Conservation (phyloP, 1,140 invertebrate species). For the Brachionus plicatilis region DNA sequence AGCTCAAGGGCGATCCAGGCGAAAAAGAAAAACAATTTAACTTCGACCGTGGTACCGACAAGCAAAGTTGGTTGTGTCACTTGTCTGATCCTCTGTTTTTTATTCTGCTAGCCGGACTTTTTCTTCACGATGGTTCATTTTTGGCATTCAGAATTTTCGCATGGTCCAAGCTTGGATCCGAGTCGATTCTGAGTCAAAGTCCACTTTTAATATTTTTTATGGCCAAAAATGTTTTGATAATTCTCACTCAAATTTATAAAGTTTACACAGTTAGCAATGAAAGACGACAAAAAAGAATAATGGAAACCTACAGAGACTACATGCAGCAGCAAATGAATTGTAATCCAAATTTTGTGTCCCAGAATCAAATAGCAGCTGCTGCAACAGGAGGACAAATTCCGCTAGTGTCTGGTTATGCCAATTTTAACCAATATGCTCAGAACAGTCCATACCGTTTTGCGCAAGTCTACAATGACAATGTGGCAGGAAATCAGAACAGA, state of each 20-base stretch:
- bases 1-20: background rate
- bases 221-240: slow-evolving; percentile 32
- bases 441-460: slow-evolving; percentile 25
- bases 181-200: background rate
- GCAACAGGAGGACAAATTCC: slow-evolving; percentile 21
- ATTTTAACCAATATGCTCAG: slow-evolving; percentile 17
- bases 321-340: slow-evolving; percentile 20
- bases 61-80: background rate
- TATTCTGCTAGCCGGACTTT: background rate
- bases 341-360: background rate
- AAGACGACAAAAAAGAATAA: background rate
- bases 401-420: background rate
- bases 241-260: slow-evolving; percentile 27
- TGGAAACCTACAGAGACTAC: slow-evolving; percentile 16
- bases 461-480: slow-evolving; percentile 3
- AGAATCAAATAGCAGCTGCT: slow-evolving; percentile 19
- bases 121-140: slow-evolving; percentile 30
- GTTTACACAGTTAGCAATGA: slow-evolving; percentile 24
- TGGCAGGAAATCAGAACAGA: background rate
- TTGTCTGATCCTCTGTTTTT: slow-evolving; percentile 34
- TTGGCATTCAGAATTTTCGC: slow-evolving; percentile 30
- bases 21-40: background rate
- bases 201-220: slow-evolving; percentile 33
- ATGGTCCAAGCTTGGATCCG: background rate
- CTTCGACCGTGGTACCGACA: background rate